Conservation (phyloP, 1,140 invertebrate genomes). For the Lepidostoma basale region DNA sequence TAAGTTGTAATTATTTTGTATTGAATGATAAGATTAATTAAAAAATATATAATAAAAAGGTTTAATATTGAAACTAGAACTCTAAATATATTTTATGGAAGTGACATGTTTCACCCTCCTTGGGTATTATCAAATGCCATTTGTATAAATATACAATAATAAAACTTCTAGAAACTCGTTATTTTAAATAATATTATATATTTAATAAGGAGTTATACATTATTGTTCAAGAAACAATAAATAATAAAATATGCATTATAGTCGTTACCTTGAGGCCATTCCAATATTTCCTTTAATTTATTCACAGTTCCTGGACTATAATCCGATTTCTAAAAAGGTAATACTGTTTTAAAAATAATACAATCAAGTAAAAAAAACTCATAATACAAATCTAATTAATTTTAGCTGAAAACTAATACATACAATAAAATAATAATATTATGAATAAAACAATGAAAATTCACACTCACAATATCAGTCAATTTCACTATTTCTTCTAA, state of each 20-base stretch:
- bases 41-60: no score
- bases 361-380: background rate
- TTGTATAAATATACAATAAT: no score
- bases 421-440: background rate
- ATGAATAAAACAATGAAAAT: background rate
- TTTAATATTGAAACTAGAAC: no score
- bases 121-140: no score
- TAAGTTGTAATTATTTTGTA: no score
- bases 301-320: constrained; percentile 60
- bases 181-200: background rate
- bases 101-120: no score
- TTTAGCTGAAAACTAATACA: background rate
- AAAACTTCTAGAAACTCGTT: no score
- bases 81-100: no score
- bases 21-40: no score
- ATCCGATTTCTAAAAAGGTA: constrained; percentile 53
- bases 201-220: background rate
- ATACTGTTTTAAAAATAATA: no score
- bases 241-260: background rate
- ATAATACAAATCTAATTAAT: background rate
- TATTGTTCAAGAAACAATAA: background rate
- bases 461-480: constrained; percentile 54
- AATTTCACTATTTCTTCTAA: constrained; percentile 68
- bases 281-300: constrained; percentile 70
- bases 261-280: constrained; percentile 75